Evolutionary conservation across 2,797 vertebrate genomes (phyloP).

Genomic region (Notamacropus eugenii): DNA sequence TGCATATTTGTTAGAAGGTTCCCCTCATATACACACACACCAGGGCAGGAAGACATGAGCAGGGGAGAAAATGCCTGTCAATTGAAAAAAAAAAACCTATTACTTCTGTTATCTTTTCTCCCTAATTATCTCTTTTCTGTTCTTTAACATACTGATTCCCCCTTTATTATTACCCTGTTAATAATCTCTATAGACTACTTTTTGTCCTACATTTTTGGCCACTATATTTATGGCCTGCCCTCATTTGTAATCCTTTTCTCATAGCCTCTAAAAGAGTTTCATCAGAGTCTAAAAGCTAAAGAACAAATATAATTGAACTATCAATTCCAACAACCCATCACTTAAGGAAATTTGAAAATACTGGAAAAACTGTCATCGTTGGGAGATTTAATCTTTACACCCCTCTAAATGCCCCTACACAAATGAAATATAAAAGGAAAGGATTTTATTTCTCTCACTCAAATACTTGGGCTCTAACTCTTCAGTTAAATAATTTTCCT

Average conservation of each 20-base stretch:
- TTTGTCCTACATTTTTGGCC: neutral
- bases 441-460: conserved; percentile 30
- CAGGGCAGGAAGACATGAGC: neutral
- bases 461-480: conserved; percentile 9
- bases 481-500: conserved; percentile 52
- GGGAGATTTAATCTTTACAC: conserved; percentile 26
- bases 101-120: conserved; percentile 11
- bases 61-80: neutral
- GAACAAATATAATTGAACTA: conserved; percentile 21
- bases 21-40: neutral
- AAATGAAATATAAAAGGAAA: conserved; percentile 28
- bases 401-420: conserved; percentile 8
- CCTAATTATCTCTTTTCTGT: conserved; percentile 5
- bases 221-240: neutral
- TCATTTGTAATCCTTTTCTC: neutral
- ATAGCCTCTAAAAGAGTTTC: neutral
- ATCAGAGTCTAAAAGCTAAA: neutral
- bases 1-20: neutral
- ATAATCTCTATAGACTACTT: neutral
- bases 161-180: conserved; percentile 5
- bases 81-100: neutral
- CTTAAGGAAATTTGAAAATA: conserved; percentile 40
- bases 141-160: conserved; percentile 1
- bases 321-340: conserved; percentile 1
- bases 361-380: neutral